Evolutionary conservation across 2,888 invertebrate species (phyloP).

Genomic region (Axea sp.): DNA sequence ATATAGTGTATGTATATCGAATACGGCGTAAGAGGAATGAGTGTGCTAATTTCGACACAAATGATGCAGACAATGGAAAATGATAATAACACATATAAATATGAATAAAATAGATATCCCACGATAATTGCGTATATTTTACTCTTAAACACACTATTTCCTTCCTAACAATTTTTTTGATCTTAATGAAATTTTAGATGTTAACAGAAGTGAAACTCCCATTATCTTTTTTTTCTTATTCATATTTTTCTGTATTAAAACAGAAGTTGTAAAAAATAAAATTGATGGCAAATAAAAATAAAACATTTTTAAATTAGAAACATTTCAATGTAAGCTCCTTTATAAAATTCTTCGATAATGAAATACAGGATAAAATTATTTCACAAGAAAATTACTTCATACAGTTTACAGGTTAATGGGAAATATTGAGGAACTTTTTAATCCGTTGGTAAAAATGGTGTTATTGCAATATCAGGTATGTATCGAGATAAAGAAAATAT

Average conservation of each 20-base stretch:
- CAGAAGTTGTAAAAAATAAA: no score
- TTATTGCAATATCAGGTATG: slow-evolving; percentile 18
- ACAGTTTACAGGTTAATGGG: slow-evolving; percentile 1
- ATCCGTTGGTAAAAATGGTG: neutral
- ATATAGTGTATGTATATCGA: slow-evolving; percentile 41
- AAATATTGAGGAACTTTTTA: slow-evolving; percentile 6
- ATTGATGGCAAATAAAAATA: no score
- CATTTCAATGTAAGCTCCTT: neutral
- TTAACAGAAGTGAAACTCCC: no score
- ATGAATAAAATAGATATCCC: slow-evolving; percentile 55
- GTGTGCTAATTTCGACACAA: slow-evolving; percentile 40
- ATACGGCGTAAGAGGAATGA: slow-evolving; percentile 21
- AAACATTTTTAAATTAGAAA: neutral
- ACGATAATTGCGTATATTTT: no score
- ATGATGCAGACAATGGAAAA: slow-evolving; percentile 46
- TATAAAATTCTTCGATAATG: neutral
- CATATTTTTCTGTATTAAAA: no score
- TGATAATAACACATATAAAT: slow-evolving; percentile 55
- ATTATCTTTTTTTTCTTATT: neutral
- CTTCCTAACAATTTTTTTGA: no score
- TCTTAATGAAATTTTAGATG: no score
- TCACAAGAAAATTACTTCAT: neutral
- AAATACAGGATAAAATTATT: neutral
- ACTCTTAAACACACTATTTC: no score
- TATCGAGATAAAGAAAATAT: slow-evolving; percentile 21